Evolutionary conservation across 2,113 vertebrate genomes (phyloP), one percentile per base, ranked within the genome.

Genomic region (Sturnira hondurensis): DNA sequence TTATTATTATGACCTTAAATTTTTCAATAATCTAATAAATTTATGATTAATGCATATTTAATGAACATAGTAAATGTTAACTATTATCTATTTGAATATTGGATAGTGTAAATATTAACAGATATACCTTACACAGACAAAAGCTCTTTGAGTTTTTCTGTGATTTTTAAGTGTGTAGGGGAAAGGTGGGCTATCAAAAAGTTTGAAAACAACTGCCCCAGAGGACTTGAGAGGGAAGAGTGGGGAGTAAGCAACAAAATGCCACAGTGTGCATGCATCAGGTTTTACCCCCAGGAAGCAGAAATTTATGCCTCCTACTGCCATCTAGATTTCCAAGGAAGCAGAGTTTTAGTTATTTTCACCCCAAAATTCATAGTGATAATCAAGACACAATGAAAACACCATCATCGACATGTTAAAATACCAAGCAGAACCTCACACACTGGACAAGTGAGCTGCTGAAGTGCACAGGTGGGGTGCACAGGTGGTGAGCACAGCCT

Each of bases 1-100:
- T 92, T 86, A 84, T 45, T 86, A 78, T 54, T 16, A 56, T 77
- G 17, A 76, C 28, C 93, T 89, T 68, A 91, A 83, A 70, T 77
- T 56, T 54, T 61, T 86, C 17, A 81, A 61, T 81, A 28, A 28
- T 81, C 58, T 81, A 81, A 31, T 19, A 41, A 1, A 61, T 58
- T 58, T 58, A 58, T 61, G 58, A 31, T 38, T 31, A 58, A 58
- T 41, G 54, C 38, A 41, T 13, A 61, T 81, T 81, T 84, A 43
- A 78, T 43, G 4, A 47, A 61, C 47, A 41, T 10, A 73, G 28
- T 63, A 61, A 56, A 86, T 74, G 45, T 86, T 43, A 89, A 76
- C 33, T 26, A 41, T 16, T 76, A 74, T 50, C 22, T 31, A 63
- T 61, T 67, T 91, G 74, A 38, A 43, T 28, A 82, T 43, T 8